Evolutionary conservation across 2,888 invertebrate species (phyloP).

Genomic region (Caenorhabditis macrosperma): DNA sequence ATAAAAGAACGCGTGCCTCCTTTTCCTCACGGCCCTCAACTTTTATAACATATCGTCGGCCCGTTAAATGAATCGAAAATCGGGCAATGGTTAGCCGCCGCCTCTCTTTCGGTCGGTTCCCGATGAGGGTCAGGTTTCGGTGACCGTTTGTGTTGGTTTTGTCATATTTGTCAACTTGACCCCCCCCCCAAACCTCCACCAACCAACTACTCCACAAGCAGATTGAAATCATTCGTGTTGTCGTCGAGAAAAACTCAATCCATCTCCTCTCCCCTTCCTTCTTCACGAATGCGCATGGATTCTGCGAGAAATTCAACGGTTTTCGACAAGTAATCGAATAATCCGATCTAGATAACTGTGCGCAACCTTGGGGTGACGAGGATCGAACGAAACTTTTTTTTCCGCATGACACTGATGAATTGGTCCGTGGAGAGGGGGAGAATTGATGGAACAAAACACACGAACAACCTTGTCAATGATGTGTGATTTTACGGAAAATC

Average conservation of each 20-base stretch:
- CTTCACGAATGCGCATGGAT: no score
- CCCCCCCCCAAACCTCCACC: background rate
- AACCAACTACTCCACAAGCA: background rate
- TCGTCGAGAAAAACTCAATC: background rate
- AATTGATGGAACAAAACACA: no score
- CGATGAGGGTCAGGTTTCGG: conserved; percentile 8
- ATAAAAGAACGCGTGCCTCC: no score
- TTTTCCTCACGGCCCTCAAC: no score
- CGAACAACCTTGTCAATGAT: no score
- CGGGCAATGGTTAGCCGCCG: background rate
- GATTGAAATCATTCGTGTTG: conserved; percentile 30
- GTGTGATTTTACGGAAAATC: no score
- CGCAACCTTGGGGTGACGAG: background rate
- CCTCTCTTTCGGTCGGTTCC: background rate
- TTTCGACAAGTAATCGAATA: background rate
- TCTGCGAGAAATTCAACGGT: conserved; percentile 26
- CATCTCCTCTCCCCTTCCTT: no score
- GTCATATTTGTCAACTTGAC: conserved; percentile 55
- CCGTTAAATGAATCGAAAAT: no score
- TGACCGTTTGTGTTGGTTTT: conserved; percentile 51
- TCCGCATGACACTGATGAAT: background rate
- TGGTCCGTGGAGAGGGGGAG: no score
- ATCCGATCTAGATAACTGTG: background rate
- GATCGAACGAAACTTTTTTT: no score
- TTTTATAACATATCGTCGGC: no score